Evolutionary conservation across 2,797 vertebrate species (phyloP).

Genomic region (Parauchenoglanis ngamensis): DNA sequence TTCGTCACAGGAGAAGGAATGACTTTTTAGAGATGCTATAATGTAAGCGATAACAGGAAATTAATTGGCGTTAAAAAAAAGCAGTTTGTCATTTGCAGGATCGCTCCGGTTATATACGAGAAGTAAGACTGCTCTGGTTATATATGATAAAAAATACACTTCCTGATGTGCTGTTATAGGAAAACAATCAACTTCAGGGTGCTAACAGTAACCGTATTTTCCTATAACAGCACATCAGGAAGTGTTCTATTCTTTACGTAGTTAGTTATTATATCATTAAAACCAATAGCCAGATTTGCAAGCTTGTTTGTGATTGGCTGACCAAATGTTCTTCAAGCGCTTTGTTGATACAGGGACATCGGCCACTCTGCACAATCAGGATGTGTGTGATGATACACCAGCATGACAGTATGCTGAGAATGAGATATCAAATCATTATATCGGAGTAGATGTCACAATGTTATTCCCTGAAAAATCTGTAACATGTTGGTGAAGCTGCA

Average conservation of each 20-base stretch:
- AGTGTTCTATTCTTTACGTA: not conserved
- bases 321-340: not conserved
- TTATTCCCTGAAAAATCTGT: not conserved
- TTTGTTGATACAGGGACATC: not conserved
- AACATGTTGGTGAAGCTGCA: not conserved
- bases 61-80: not conserved
- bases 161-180: not conserved
- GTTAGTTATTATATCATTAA: not conserved
- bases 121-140: not conserved
- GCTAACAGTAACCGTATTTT: conserved; percentile 6
- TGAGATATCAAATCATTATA: not conserved
- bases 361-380: not conserved
- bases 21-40: not conserved
- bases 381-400: not conserved
- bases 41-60: not conserved
- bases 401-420: not conserved
- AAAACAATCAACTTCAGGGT: not conserved
- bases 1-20: not conserved
- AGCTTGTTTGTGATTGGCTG: conserved; percentile 13
- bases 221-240: not conserved
- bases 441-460: not conserved
- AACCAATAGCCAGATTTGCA: not conserved
- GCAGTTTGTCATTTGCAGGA: not conserved
- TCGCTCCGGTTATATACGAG: no score
- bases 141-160: not conserved